A percentile compares a stretch with the other conserved stretches of the same genome.
Evolutionary conservation across 2,797 vertebrate species (phyloP).

Genomic region (Labeo calbasu): DNA sequence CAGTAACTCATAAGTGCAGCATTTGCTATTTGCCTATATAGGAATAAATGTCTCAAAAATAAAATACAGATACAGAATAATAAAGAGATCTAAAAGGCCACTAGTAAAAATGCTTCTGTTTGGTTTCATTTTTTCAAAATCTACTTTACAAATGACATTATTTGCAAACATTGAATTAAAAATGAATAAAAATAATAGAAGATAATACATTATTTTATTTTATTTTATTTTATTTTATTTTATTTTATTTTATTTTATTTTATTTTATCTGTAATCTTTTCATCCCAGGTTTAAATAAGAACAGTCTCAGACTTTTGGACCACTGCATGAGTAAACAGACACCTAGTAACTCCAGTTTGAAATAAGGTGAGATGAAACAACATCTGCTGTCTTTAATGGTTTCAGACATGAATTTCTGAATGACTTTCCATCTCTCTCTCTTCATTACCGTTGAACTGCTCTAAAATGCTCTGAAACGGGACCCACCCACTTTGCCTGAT

Average conservation of each 20-base stretch:
- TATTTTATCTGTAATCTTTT: neutral
- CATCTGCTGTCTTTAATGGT: neutral
- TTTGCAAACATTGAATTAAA: neutral
- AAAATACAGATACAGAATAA: neutral
- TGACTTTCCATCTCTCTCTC: neutral
- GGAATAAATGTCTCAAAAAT: neutral
- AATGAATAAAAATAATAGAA: neutral
- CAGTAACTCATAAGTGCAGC: neutral
- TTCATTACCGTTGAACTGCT: neutral
- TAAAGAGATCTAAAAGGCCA: neutral
- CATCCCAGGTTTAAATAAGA: neutral
- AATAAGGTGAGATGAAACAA: neutral
- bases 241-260: neutral
- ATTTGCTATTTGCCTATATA: neutral
- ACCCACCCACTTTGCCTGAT: constrained; percentile 31
- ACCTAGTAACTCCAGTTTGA: neutral
- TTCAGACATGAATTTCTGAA: neutral
- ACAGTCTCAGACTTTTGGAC: neutral
- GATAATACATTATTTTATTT: neutral
- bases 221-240: no score
- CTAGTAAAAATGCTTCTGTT: neutral
- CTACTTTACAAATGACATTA: neutral
- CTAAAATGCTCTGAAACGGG: neutral
- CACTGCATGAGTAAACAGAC: neutral
- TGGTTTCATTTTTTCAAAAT: no score